Conservation (phyloP, 2,888 invertebrate species). For the Melolontha melolontha region DNA sequence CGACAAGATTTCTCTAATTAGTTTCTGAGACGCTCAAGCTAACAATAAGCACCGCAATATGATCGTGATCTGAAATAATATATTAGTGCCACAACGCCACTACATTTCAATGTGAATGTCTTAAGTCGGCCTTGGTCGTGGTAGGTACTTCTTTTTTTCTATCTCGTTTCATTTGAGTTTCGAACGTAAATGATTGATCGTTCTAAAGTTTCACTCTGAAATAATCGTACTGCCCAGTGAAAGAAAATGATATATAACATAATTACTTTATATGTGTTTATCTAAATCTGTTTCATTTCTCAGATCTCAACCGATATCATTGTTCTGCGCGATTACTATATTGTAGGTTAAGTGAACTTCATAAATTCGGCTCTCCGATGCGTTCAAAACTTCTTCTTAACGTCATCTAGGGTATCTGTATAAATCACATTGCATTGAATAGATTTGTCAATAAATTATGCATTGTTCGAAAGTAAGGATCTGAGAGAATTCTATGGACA, state of each 20-base stretch:
- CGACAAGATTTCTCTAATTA: slow-evolving; percentile 31
- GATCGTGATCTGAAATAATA: slow-evolving; percentile 50
- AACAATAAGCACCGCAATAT: slow-evolving; percentile 19
- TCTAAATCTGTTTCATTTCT: slow-evolving; percentile 42
- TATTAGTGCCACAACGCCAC: slow-evolving; percentile 44
- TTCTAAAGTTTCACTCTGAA: slow-evolving; percentile 58
- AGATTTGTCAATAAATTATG: slow-evolving; percentile 13
- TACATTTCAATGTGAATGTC: slow-evolving; percentile 49
- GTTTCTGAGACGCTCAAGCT: slow-evolving; percentile 12
- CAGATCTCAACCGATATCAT: slow-evolving; percentile 9
- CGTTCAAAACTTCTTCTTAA: too few species aligned
- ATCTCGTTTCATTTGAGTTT: slow-evolving; percentile 40
- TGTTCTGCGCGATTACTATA: slow-evolving; percentile 4
- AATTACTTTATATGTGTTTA: slow-evolving; percentile 57
- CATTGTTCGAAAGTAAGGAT: too few species aligned
- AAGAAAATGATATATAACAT: slow-evolving; percentile 60
- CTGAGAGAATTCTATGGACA: slow-evolving; percentile 2
- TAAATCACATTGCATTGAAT: slow-evolving; percentile 15
- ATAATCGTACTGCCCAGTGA: slow-evolving; percentile 61
- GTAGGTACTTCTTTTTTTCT: not conserved
- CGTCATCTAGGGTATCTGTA: not conserved
- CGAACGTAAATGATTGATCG: slow-evolving; percentile 57
- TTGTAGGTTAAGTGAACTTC: slow-evolving; percentile 7
- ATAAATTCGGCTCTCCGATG: not conserved
- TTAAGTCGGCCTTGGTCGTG: slow-evolving; percentile 53